These are phyloP conservation scores for Psammodynastes pulverulentus DNA, from an alignment of 2,113 vertebrate genomes.

Conservation along the genomic window DNA sequence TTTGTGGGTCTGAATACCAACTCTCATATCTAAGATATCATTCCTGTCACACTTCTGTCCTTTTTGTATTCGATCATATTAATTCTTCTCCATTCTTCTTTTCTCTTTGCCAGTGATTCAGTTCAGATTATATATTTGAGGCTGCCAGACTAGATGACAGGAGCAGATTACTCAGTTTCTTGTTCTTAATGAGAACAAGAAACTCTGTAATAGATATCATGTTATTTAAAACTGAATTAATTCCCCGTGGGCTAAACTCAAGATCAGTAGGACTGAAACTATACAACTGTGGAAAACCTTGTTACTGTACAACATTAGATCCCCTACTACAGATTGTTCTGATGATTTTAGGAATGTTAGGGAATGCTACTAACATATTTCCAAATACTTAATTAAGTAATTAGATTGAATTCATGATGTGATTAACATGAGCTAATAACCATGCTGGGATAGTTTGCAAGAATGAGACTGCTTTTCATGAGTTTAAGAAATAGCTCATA, in stretches of 20 bases:
- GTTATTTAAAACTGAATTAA: neutral
- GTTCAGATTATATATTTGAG: neutral
- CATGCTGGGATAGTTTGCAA: constrained; percentile 45
- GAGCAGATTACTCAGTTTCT: neutral
- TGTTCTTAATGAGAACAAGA: neutral
- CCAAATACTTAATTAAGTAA: constrained; percentile 46
- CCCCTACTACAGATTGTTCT: constrained; percentile 33
- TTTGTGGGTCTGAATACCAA: neutral
- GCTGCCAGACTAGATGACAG: neutral
- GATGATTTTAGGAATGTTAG: constrained; percentile 26
- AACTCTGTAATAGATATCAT: neutral
- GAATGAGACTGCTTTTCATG: constrained; percentile 2
- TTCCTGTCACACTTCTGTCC: neutral
- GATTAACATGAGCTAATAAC: constrained; percentile 47
- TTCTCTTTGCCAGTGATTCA: neutral
- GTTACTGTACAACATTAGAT: neutral
- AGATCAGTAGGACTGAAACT: neutral
- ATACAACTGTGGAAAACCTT: neutral
- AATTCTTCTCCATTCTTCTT: neutral
- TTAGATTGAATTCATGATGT: constrained; percentile 32
- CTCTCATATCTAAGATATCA: neutral
- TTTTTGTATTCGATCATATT: neutral
- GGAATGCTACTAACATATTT: constrained; percentile 37
- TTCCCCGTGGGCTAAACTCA: neutral
- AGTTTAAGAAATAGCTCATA: constrained; percentile 14